These are phyloP conservation scores for Siphamia tubifer DNA, from an alignment of 2,113 vertebrate species.

Conservation along the genomic window DNA sequence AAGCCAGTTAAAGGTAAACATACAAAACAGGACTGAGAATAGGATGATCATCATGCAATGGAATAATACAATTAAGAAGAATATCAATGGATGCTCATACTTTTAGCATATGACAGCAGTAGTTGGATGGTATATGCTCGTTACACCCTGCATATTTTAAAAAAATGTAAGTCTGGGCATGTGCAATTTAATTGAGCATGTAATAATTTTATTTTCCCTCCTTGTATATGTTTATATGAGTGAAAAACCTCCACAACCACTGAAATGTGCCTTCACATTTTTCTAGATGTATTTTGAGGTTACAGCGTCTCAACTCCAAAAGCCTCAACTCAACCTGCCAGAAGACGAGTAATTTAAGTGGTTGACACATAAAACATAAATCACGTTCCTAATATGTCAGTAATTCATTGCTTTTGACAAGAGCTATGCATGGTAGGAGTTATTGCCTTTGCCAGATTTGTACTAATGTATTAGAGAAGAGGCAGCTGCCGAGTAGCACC, in stretches of 20 bases:
- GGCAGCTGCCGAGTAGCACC: slow-evolving; percentile 43
- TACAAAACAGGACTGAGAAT: background rate
- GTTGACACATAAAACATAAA: slow-evolving; percentile 28
- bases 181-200: background rate
- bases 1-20: background rate
- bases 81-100: background rate
- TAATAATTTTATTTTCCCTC: background rate
- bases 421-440: slow-evolving; percentile 4
- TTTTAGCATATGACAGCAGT: background rate
- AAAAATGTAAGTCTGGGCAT: background rate
- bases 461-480: slow-evolving; percentile 21
- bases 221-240: background rate
- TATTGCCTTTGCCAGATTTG: slow-evolving; percentile 1
- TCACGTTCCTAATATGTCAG: slow-evolving; percentile 37
- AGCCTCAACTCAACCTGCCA: background rate
- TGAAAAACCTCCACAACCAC: background rate
- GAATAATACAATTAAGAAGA: background rate
- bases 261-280: background rate
- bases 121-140: background rate
- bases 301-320: background rate
- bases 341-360: background rate
- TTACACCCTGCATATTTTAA: background rate
- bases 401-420: slow-evolving; percentile 37
- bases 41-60: background rate
- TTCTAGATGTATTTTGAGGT: background rate